Base-by-base conservation (phyloP, 2,797 vertebrate genomes). In the Sciaenops ocellatus region DNA sequence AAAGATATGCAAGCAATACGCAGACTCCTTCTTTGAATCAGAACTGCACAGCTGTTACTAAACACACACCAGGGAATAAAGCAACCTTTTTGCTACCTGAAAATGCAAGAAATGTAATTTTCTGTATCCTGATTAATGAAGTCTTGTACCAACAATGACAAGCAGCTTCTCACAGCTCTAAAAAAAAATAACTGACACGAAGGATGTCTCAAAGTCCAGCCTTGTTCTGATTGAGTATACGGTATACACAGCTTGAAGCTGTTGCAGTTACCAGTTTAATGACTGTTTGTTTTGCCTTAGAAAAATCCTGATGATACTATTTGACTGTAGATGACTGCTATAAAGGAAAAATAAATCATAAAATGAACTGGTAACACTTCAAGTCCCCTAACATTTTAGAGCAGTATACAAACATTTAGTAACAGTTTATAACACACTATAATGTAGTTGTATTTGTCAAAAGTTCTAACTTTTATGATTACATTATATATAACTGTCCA, bases 31-130 rank as follows among this genome's bases (percentile, higher is more conserved):
- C 42, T 44, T 44, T 47, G 47, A 74, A 57, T 57, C 26, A 20
- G 51, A 64, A 18, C 6, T 17, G 48, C 63, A 56, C 63, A 61
- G 69, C 50, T 73, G 63, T 46, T 50, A 2, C 41, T 62, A 34
- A 82, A 80, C 59, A 51, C 30, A 26, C 64, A 55, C 47, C 17
- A 11, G 38, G 62, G 54, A 81, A 64, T 48, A 62, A 46, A 59
- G 24, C 28, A 46, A 30, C 65, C 30, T 80, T 72, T 69, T 20
- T 66, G 4, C 64, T 76, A 2, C 30, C 24, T 55, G n/a, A 46
- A 48, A 68, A 61, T 28, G 42, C 56, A 47, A 34, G 15, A 55
- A 22, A 22, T 44, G 18, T 65, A 26, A 46, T 52, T 76, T 79
- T 66, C 50, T 50, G 5, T 62, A 1, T 46, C 24, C 41, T 26